Percentiles rank a stretch among this genome's conserved stretches.
phyloP scores from a whole-genome alignment of 2,797 vertebrate genomes.

The Rhinatrema bivittatum region DNA sequence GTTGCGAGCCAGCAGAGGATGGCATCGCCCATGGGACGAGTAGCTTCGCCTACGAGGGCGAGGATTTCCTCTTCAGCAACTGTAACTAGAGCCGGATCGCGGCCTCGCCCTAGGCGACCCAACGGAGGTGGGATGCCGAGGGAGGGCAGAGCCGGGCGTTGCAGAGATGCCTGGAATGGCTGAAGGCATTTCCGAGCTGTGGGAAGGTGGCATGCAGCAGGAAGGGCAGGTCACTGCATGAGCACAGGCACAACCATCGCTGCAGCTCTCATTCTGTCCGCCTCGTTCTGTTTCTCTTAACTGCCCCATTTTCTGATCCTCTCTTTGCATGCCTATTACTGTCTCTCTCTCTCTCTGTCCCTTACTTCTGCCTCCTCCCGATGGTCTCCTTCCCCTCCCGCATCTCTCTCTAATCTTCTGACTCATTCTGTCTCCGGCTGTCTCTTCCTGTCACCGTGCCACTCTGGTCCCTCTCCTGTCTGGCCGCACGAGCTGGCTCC shows the following conservation, averaged over 20 bases:
- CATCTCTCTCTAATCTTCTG: no score
- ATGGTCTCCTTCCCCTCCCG: no score
- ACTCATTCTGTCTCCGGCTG: not conserved
- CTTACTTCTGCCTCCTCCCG: not conserved
- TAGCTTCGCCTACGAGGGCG: not conserved
- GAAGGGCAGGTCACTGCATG: no score
- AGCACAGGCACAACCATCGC: no score
- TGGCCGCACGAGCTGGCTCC: not conserved
- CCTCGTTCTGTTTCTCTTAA: not conserved
- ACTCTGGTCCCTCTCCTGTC: not conserved
- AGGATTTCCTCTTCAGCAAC: not conserved
- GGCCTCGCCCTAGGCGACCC: not conserved
- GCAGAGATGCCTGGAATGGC: conserved; percentile 12
- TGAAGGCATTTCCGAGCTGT: conserved; percentile 15
- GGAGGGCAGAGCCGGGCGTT: conserved; percentile 14
- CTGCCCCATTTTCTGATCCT: not conserved
- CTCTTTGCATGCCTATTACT: not conserved
- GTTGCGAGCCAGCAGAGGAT: not conserved
- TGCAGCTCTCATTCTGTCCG: no score
- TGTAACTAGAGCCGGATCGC: not conserved
- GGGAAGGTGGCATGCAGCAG: conserved; percentile 10
- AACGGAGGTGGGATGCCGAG: conserved; percentile 16
- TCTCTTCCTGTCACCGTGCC: not conserved
- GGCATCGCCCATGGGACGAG: not conserved
- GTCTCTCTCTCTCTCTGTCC: not conserved